These are phyloP conservation scores for Drosophila mayri DNA, from an alignment of 1,140 invertebrate genomes.

Conservation along the genomic window DNA sequence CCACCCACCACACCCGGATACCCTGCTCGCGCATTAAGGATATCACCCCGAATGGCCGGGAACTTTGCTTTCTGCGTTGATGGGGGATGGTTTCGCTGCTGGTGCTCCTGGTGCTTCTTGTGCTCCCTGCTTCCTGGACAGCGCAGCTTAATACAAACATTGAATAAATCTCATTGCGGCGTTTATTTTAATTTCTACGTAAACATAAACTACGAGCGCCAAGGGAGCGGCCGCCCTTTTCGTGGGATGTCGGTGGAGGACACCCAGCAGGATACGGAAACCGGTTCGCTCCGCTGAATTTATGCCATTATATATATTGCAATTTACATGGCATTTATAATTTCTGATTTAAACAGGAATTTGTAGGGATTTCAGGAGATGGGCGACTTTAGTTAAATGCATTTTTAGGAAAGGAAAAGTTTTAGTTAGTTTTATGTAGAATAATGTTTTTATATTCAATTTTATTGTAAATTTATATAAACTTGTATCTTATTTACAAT, in stretches of 20 bases:
- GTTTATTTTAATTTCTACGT: slow-evolving; percentile 83
- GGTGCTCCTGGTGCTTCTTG: slow-evolving; percentile 17
- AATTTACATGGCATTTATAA: slow-evolving; percentile 30
- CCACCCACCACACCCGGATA: slow-evolving; percentile 12
- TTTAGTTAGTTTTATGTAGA: too few species aligned
- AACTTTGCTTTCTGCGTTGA: slow-evolving; percentile 50
- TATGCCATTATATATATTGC: slow-evolving; percentile 42
- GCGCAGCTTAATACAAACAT: slow-evolving; percentile 80
- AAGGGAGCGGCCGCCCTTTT: slow-evolving; percentile 49
- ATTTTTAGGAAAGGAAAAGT: background rate
- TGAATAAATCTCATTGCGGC: slow-evolving; percentile 79
- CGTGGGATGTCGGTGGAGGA: slow-evolving; percentile 14
- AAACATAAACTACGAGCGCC: slow-evolving; percentile 79
- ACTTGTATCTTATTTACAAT: background rate
- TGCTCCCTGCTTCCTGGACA: slow-evolving; percentile 58
- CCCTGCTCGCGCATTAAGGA: slow-evolving; percentile 46
- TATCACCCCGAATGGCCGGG: slow-evolving; percentile 75
- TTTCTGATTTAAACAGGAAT: slow-evolving; percentile 46
- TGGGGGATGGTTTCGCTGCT: slow-evolving; percentile 47
- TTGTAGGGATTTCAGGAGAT: slow-evolving; percentile 12
- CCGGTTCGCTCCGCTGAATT: slow-evolving; percentile 36
- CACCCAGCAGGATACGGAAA: slow-evolving; percentile 29
- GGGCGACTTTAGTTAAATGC: slow-evolving; percentile 13
- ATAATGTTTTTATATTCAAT: too few species aligned
- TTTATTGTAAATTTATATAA: background rate